Base-by-base conservation (phyloP, 2,797 vertebrate genomes). In the Melanotaenia trifasciata region DNA sequence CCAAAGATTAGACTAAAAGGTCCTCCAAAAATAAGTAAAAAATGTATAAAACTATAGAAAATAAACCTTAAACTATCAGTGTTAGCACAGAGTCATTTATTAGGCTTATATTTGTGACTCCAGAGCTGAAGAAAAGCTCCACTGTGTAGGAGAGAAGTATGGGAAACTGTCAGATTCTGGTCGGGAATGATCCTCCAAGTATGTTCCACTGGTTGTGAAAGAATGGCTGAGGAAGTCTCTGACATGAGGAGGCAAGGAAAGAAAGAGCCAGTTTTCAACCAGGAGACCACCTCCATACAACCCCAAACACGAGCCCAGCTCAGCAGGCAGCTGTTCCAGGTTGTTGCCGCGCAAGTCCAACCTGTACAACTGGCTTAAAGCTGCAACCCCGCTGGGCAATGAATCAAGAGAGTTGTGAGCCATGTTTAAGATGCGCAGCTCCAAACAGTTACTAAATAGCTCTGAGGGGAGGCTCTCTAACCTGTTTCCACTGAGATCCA, bases 261-360 rank as follows among this genome's bases (percentile, higher is more conserved):
- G 86, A 20, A 95, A 84, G 32, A 96, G 84, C 87, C 92, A 91
- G 40, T 90, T 90, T 58, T 96, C 95, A 61, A 92, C 93, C 12
- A 93, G 78, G 13, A 96, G 88, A 5, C 94, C 93, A 0, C 90
- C 90, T 64, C 93, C 92, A 53, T 80, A 76, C 30, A 96, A 85
- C 36, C 91, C 87, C 1, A 75, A 32, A 70, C 95, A 96, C 74
- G 67, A 72, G 63, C 85, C 89, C 59, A 96, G 67, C 43, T 95
- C 94, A 5, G 71, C 66, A 0, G 95, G 94, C 24, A 96, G 90
- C 12, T 90, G 86, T 70, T 92, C 90, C 61, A 96, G 83, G 70
- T 86, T 90, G 83, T 96, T 96, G 5, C 91, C 87, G n/a, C 90
- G 91, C 54, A 96, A 65, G 59, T 96, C 93, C 84, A 96, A 86